A percentile compares a stretch with the other conserved stretches of the same genome.
phyloP scores from a whole-genome alignment of 2,113 vertebrate genomes.

The Megalops atlanticus region DNA sequence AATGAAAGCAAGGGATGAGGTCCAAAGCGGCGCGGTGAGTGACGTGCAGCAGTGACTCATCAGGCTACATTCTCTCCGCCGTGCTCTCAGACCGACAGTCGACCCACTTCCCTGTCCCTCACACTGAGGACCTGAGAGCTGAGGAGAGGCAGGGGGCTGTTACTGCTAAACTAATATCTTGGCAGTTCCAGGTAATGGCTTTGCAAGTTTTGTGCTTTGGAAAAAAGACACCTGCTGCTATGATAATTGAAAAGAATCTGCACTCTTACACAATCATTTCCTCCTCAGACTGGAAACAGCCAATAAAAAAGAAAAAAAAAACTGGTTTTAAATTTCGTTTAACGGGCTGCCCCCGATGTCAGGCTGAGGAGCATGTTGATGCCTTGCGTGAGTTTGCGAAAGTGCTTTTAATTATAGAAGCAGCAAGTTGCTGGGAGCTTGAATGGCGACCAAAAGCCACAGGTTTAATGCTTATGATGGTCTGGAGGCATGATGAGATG shows the following conservation, averaged over 20 bases:
- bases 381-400: conserved; percentile 55
- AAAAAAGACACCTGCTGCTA: conserved; percentile 43
- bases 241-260: conserved; percentile 31
- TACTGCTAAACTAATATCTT: not conserved
- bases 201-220: conserved; percentile 12
- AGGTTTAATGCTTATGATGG: conserved; percentile 43
- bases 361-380: conserved; percentile 36
- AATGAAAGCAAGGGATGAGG: conserved; percentile 1
- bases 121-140: not conserved
- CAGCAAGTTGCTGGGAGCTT: conserved; percentile 40
- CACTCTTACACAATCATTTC: conserved; percentile 16
- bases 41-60: not conserved
- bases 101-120: not conserved
- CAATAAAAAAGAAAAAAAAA: conserved; percentile 20
- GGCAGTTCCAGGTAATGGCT: not conserved
- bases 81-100: not conserved
- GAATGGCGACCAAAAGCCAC: conserved; percentile 52
- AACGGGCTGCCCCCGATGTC: conserved; percentile 35
- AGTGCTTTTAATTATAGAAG: conserved; percentile 51
- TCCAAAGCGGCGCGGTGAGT: conserved; percentile 16
- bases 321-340: conserved; percentile 41
- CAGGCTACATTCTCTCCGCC: too few species aligned
- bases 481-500: conserved; percentile 32
- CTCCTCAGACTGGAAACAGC: conserved; percentile 30
- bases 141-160: too few species aligned